Evolutionary conservation across 2,888 invertebrate genomes (phyloP).

Genomic region (Papilio gigon): DNA sequence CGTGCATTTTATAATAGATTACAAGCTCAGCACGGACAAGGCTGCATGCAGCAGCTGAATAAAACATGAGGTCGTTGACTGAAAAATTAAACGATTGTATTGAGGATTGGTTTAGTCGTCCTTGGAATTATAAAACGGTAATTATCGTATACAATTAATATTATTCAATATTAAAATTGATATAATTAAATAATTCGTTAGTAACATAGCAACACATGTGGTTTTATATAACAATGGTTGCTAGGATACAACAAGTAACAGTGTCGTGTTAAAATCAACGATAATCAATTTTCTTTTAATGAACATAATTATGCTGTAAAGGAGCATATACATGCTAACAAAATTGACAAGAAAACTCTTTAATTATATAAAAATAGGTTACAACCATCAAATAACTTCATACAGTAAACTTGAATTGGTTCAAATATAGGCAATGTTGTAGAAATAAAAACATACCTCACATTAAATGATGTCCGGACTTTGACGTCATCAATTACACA

Average conservation of each 20-base stretch:
- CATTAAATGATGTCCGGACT: conserved; percentile 9
- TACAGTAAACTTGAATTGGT: conserved; percentile 17
- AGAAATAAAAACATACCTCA: conserved; percentile 2
- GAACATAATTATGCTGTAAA: background rate
- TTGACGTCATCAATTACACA: background rate
- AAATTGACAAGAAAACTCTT: background rate
- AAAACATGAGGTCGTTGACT: conserved; percentile 28
- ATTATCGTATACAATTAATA: conserved; percentile 5
- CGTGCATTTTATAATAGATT: background rate
- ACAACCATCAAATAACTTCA: background rate
- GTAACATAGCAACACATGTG: background rate
- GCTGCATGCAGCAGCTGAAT: conserved; percentile 16
- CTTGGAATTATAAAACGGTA: conserved; percentile 29
- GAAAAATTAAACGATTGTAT: conserved; percentile 8
- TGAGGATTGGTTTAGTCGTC: conserved; percentile 2
- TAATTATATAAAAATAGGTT: background rate
- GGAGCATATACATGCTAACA: background rate
- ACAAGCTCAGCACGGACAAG: conserved; percentile 11
- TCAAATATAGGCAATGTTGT: conserved; percentile 8
- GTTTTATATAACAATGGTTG: background rate
- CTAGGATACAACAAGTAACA: too few species aligned
- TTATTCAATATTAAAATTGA: background rate
- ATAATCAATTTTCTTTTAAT: too few species aligned
- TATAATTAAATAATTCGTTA: background rate
- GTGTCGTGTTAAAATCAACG: too few species aligned